Percentiles rank a stretch among this genome's conserved stretches.
Conservation (phyloP, 2,888 invertebrate species). For the Andricus curvator region DNA sequence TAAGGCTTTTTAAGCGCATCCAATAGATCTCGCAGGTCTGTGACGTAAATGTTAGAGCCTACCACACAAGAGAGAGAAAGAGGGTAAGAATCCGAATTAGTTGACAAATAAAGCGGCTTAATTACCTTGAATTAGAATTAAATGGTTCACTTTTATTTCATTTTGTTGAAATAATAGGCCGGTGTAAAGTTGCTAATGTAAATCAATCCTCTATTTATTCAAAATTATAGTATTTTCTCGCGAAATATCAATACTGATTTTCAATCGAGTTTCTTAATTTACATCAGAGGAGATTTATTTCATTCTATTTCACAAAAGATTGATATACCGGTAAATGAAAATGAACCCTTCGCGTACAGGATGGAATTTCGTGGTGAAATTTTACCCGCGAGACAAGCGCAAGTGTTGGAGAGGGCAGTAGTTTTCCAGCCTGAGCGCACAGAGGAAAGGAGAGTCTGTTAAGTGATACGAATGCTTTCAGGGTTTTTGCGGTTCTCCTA, state of each 20-base stretch:
- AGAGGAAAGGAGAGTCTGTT: slow-evolving; percentile 53
- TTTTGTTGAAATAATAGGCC: background rate
- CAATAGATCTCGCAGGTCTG: slow-evolving; percentile 32
- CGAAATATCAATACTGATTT: background rate
- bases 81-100: background rate
- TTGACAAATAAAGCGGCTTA: background rate
- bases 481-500: slow-evolving; percentile 62
- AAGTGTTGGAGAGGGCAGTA: slow-evolving; percentile 24
- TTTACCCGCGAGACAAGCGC: slow-evolving; percentile 43
- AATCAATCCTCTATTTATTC: no score
- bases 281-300: background rate
- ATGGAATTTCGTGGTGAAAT: slow-evolving; percentile 24
- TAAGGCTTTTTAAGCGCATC: slow-evolving; percentile 40
- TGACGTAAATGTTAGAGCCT: slow-evolving; percentile 22
- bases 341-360: slow-evolving; percentile 55
- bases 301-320: background rate
- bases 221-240: no score
- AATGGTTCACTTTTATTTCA: background rate
- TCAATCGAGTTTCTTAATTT: background rate
- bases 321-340: slow-evolving; percentile 56
- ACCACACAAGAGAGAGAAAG: background rate
- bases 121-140: background rate
- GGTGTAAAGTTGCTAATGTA: no score
- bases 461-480: slow-evolving; percentile 73
- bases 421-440: slow-evolving; percentile 35